A percentile compares a stretch with the other conserved stretches of the same genome.
Evolutionary conservation across 2,113 vertebrate species (phyloP).

Genomic region (Dasypus novemcinctus): DNA sequence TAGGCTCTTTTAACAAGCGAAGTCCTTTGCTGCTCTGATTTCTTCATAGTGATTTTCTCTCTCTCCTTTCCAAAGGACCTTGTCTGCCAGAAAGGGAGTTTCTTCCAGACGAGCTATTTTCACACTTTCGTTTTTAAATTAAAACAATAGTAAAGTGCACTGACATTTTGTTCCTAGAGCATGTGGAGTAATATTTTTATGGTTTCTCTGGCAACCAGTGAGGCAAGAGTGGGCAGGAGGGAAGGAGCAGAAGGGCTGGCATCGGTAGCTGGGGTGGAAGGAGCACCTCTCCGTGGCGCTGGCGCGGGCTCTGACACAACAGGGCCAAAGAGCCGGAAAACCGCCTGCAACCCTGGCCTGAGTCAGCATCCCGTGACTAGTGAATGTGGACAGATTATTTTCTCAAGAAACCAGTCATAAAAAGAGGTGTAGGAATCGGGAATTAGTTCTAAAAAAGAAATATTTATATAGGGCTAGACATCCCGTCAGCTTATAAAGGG

Average conservation of each 20-base stretch:
- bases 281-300: not conserved
- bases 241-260: not conserved
- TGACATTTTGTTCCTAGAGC: conserved; percentile 69
- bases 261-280: not conserved
- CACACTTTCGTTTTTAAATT: conserved; percentile 58
- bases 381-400: conserved; percentile 44
- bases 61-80: not conserved
- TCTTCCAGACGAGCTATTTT: conserved; percentile 58
- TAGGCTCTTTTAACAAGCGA: conserved; percentile 32
- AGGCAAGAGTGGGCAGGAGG: not conserved
- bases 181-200: conserved; percentile 53
- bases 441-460: conserved; percentile 52
- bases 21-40: not conserved
- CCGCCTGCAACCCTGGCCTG: not conserved
- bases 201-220: conserved; percentile 54
- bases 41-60: not conserved
- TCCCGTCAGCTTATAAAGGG: not conserved
- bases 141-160: conserved; percentile 53
- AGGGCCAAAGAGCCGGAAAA: not conserved
- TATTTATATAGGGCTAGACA: conserved; percentile 37
- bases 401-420: conserved; percentile 45
- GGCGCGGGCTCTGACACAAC: not conserved
- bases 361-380: not conserved
- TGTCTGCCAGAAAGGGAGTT: conserved; percentile 39
- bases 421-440: conserved; percentile 27